Base-by-base conservation (phyloP, 2,888 invertebrate genomes). In the Argyresthia albistria region DNA sequence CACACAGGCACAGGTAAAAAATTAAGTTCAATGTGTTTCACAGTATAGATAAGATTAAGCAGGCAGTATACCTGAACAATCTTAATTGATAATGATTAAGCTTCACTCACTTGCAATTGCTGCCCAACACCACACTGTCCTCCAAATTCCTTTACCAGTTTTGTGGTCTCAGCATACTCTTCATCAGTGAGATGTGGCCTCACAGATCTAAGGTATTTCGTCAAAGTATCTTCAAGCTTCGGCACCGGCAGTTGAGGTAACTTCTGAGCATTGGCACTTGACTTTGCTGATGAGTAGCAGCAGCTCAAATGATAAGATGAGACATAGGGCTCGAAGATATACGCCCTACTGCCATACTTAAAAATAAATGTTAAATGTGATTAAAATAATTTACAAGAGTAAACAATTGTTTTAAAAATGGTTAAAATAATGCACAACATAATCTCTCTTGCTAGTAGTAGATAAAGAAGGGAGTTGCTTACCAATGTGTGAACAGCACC, bases 191-290 rank as follows among this genome's bases (percentile, higher is more conserved):
- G 78, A 64, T 96, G 89, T 4, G 98, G 97, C 66, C 90, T 90
- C 3, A 95, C 92, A 15, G 95, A 92, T 66, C 88, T 89, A 46
- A 95, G 70, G 69, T 92, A 95, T 71, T 93, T 93, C 12, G 89
- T 80, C 52, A 97, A 79, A 0, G 98, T 97, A 54, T 94, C 91
- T 49, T 92, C 87, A 0, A 98, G 86, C 58, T 92, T 90, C 48
- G 97, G 95, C 15, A 97, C 93, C 46, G 96, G 96, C 50, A 96
- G 89, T 60, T 89, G 90, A 6, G 96, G 95, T 49, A 93, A 71
- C 43, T 83, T 84, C 69, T 89, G 88, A 10, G 48, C 50, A 55
- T 57, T 61, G 12, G 63, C 14, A n/a, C 12, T 9, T 9, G 43
- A 8, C 15, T 43, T 45, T 9, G 45, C 35, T 51, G 51, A 43